These are phyloP conservation scores for Alosa sapidissima DNA, from an alignment of 2,797 vertebrate genomes.

Conservation along the genomic window DNA sequence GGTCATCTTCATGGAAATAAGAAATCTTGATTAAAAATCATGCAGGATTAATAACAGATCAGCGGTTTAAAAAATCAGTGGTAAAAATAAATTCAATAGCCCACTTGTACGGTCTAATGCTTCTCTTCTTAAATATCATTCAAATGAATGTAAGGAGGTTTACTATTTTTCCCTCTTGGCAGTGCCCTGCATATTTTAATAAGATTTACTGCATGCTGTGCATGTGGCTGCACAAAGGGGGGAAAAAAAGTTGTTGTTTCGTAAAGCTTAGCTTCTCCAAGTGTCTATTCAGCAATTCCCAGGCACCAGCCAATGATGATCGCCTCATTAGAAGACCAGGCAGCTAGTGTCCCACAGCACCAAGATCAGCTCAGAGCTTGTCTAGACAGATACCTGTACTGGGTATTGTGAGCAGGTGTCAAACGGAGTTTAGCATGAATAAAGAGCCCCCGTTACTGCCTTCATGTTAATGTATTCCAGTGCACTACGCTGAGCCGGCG, in stretches of 20 bases:
- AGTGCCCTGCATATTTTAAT: constrained; percentile 8
- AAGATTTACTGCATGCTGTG: constrained; percentile 20
- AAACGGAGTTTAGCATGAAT: constrained; percentile 32
- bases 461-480: constrained; percentile 23
- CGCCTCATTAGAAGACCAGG: constrained; percentile 13
- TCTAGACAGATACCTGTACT: constrained; percentile 19
- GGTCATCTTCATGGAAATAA: neutral
- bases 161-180: neutral
- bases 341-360: constrained; percentile 11
- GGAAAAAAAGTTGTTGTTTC: neutral
- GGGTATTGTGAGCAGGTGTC: constrained; percentile 27
- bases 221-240: neutral
- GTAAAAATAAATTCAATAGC: neutral
- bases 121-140: neutral
- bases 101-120: neutral
- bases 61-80: neutral
- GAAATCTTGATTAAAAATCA: neutral
- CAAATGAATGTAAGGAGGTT: neutral
- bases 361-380: neutral
- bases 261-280: neutral
- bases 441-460: constrained; percentile 11
- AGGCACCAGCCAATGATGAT: neutral
- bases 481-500: neutral
- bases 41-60: neutral
- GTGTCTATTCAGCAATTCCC: constrained; percentile 22